Evolutionary conservation across 2,113 vertebrate species (phyloP), one percentile per base, ranked within the genome.

Genomic region (Tragelaphus strepsiceros): DNA sequence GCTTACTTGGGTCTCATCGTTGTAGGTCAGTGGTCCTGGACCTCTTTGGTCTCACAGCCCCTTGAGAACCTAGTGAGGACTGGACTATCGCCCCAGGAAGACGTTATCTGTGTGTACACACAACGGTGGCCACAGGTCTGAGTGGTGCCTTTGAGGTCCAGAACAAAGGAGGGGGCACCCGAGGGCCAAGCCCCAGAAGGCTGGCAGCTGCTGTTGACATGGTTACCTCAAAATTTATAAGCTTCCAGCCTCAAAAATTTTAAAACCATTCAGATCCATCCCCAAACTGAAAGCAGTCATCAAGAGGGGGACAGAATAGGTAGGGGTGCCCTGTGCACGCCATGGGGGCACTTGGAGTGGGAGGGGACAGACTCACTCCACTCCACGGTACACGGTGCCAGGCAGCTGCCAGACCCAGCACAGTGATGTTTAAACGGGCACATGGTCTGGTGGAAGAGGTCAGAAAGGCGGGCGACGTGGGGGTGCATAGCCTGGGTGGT

Each of bases 311-410:
- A 39, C 26, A 2, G 32, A 74, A 7, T 17, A 4, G 19, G 12
- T 2, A 32, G 30, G 0, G 1, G 3, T 4, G 19, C 21, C 2
- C 1, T 26, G 46, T 59, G 30, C 3, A 2, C 0, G 0, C 1
- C 0, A 35, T 19, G 4, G 4, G 22, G 30, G 17, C 58, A 74
- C 19, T 39, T 19, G 67, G n/a, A 1, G 11, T 1, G 43, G 5
- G 26, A 7, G 9, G 1, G 28, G 15, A 6, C 56, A 6, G 1
- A 1, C 12, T 12, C 1, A 8, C 15, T 16, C 1, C 22, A 17
- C 21, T 8, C 11, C 13, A 12, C 0, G 0, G 5, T 13, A 2
- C 0, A 26, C 6, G 0, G 7, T 2, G 4, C 7, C 4, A 16
- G 24, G 64, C 11, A 9, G 39, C 6, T 10, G 32, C 35, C 64